Evolutionary conservation across 1,140 invertebrate species (phyloP), one percentile per base, ranked within the genome.

Genomic region (Acromyrmex echinatior): DNA sequence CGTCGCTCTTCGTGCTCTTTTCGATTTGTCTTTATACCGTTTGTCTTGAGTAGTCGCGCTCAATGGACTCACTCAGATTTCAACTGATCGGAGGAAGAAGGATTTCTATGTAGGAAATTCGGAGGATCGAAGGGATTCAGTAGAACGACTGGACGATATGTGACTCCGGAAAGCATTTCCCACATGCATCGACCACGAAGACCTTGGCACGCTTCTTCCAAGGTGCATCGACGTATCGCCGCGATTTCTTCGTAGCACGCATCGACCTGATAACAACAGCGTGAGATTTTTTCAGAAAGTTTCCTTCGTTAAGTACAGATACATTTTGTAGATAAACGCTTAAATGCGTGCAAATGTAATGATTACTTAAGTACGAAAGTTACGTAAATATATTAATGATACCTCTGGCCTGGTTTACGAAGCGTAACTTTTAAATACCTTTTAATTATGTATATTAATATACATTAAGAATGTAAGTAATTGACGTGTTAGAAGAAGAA

Each of bases 131-230:
- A 63, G 60, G 63, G 53, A 45, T 70, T 66, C 66, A 31, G 39
- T 51, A 21, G 14, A 35, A 53, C 31, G 31, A 66, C 58, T 18
- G 60, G 58, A 82, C 65, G 87, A 49, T 51, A 25, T 53, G 21
- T 28, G 56, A 35, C 76, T 53, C 86, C 35, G 66, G 63, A 60
- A 70, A 63, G 25, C 53, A 71, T 82, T 31, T 35, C 62, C 56
- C 53, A 53, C 58, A 28, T 62, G 49, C 78, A 87, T 53, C 88
- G 81, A 62, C 51, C 58, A 28, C 25, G 5, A 28, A 56, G 60
- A 86, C 88, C 88, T 89, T 89, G 88, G 74, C 88, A 89, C 68
- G 81, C 39, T 89, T 89, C 60, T 53, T 31, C 12, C 87, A 66
- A 84, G 80, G 80, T 84, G 18, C 80, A 78, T 89, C 81, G 77